A percentile compares a stretch with the other conserved stretches of the same genome.
Evolutionary conservation across 2,797 vertebrate genomes (phyloP).

Genomic region (Hoplostethus atlanticus): DNA sequence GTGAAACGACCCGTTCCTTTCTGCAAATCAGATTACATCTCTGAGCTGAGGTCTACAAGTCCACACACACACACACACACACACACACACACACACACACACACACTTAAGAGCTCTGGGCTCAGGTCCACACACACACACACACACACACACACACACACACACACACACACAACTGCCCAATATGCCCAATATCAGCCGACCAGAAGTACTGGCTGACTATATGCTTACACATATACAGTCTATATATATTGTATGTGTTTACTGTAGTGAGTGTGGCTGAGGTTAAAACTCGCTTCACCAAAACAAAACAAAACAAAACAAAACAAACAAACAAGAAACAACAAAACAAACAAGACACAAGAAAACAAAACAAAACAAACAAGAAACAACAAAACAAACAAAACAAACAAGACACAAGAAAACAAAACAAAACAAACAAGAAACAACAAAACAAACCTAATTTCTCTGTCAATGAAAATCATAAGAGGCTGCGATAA

Average conservation of each 20-base stretch:
- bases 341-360: conserved; percentile 4
- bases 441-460: conserved; percentile 1
- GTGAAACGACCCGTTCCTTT: conserved; percentile 84
- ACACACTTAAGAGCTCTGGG: conserved; percentile 61
- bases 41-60: conserved; percentile 74
- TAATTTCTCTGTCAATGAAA: conserved; percentile 57
- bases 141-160: conserved; percentile 21
- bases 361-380: no score
- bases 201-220: conserved; percentile 12
- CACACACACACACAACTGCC: conserved; percentile 28
- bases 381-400: no score
- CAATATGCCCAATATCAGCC: not conserved
- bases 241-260: conserved; percentile 5
- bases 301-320: not conserved
- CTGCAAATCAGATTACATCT: conserved; percentile 88
- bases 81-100: no score
- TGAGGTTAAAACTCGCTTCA: conserved; percentile 19
- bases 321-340: not conserved
- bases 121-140: conserved; percentile 47
- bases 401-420: no score
- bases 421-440: not conserved
- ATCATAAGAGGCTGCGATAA: conserved; percentile 61
- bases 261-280: not conserved
- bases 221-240: conserved; percentile 4
- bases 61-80: conserved; percentile 47